Conservation (phyloP, 1,140 invertebrate species). For the Psilanteris sp. region DNA sequence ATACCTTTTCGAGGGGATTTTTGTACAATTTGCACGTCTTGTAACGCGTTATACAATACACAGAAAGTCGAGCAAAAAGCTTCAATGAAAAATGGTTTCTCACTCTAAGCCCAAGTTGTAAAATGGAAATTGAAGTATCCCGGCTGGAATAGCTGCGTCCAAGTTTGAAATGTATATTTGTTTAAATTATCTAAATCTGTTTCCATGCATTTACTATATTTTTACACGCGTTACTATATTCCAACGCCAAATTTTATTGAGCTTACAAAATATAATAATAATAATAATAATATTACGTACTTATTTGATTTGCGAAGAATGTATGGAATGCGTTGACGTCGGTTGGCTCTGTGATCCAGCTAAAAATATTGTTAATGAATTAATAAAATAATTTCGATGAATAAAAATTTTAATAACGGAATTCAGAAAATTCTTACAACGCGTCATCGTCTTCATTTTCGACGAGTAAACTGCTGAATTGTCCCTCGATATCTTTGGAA, state of each 20-base stretch:
- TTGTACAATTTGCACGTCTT: constrained; percentile 49
- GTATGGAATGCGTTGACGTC: constrained; percentile 89
- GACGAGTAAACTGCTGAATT: constrained; percentile 29
- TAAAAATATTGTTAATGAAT: constrained; percentile 67
- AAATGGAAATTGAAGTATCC: constrained; percentile 88
- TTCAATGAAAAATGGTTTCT: constrained; percentile 66
- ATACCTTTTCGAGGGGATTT: constrained; percentile 37
- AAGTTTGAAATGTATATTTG: constrained; percentile 63
- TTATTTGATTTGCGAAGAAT: constrained; percentile 87
- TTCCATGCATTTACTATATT: constrained; percentile 4
- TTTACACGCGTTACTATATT: too few relatives aligned
- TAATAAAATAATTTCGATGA: constrained; percentile 2
- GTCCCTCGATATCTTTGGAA: constrained; percentile 25
- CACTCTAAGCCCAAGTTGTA: constrained; percentile 79
- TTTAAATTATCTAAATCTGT: constrained; percentile 46
- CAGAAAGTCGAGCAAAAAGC: constrained; percentile 27
- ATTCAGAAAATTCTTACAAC: constrained; percentile 45
- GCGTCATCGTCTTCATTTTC: constrained; percentile 49
- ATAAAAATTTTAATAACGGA: constrained; percentile 19
- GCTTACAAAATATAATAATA: too few relatives aligned
- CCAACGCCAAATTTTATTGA: too few relatives aligned
- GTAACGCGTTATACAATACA: constrained; percentile 38
- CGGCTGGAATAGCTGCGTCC: constrained; percentile 86
- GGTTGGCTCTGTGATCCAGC: constrained; percentile 86
- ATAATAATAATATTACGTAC: too few relatives aligned